A percentile compares a stretch with the other conserved stretches of the same genome.
Evolutionary conservation across 2,888 invertebrate genomes (phyloP).

Genomic region (Amblyjoppa proteus): DNA sequence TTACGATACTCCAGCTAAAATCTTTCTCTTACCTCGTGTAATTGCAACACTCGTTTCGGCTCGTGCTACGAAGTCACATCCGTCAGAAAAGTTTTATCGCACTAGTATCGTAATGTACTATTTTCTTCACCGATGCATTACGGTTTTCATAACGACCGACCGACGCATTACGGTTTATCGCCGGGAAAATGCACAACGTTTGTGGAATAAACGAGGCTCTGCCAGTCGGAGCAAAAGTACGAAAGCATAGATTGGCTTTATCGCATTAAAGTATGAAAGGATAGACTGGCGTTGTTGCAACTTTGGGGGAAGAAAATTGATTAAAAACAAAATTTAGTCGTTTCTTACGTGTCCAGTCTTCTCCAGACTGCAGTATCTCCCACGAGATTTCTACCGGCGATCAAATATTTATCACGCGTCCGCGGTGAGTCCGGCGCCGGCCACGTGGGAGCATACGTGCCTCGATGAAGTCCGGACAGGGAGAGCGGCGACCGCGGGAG

Average conservation of each 20-base stretch:
- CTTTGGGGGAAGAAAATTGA: not conserved
- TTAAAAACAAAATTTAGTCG: slow-evolving; percentile 22
- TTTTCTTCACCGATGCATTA: not conserved
- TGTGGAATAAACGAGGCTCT: not conserved
- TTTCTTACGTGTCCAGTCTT: slow-evolving; percentile 27
- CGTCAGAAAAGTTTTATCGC: too few relatives aligned
- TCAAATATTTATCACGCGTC: slow-evolving; percentile 77
- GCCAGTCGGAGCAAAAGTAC: not conserved
- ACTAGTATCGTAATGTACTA: too few relatives aligned
- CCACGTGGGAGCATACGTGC: slow-evolving; percentile 23
- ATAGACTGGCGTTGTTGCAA: slow-evolving; percentile 7
- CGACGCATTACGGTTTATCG: not conserved
- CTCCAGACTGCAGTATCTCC: slow-evolving; percentile 63
- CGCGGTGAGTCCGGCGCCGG: slow-evolving; percentile 1
- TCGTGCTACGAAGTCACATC: too few relatives aligned
- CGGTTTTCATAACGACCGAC: not conserved
- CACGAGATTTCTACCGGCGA: slow-evolving; percentile 71
- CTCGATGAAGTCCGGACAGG: slow-evolving; percentile 20
- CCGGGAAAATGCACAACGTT: slow-evolving; percentile 9
- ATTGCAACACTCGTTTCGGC: too few relatives aligned
- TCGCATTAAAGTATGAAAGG: too few relatives aligned
- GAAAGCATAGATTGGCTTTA: slow-evolving; percentile 30
- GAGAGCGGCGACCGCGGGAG: slow-evolving; percentile 20
- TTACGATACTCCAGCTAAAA: too few relatives aligned
- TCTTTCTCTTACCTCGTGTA: too few relatives aligned